These are phyloP conservation scores for Siderastrea siderea DNA, from an alignment of 92 coral and sea anemone genomes.

Conservation along the genomic window DNA sequence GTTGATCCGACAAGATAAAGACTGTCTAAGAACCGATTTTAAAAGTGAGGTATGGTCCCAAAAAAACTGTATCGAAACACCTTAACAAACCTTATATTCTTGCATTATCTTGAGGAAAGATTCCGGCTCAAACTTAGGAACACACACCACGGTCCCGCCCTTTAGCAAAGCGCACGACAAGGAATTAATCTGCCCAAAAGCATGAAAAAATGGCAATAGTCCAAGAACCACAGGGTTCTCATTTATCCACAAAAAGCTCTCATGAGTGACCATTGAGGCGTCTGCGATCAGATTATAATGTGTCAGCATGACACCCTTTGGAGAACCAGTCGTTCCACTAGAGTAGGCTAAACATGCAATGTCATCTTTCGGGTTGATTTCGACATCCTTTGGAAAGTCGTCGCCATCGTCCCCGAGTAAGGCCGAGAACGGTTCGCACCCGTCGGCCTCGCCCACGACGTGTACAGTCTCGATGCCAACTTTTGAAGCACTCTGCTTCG, in stretches of 20 bases:
- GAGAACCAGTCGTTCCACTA: conserved; percentile 94
- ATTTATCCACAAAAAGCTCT: conserved; percentile 27
- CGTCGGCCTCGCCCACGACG: conserved; percentile 91
- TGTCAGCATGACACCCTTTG: conserved; percentile 96
- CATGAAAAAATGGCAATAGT: conserved; percentile 86
- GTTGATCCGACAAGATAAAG: too few relatives aligned
- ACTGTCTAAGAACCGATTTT: too few relatives aligned
- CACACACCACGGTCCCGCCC: conserved; percentile 82
- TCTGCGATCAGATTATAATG: conserved; percentile 87
- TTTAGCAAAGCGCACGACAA: conserved; percentile 57
- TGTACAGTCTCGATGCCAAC: conserved; percentile 76
- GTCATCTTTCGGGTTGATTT: conserved; percentile 84
- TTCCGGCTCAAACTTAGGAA: conserved; percentile 81
- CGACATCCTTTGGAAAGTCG: conserved; percentile 60
- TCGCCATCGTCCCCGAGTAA: conserved; percentile 77
- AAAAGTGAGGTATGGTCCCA: too few relatives aligned
- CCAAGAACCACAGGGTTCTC: conserved; percentile 76
- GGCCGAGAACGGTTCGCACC: conserved; percentile 72
- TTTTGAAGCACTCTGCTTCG: conserved; percentile 63
- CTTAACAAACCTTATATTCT: conserved; percentile 78
- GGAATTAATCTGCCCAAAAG: conserved; percentile 70
- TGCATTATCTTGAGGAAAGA: conserved; percentile 78
- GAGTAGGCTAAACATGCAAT: conserved; percentile 85
- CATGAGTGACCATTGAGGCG: conserved; percentile 58
- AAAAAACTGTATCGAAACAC: too few relatives aligned